phyloP scores from a whole-genome alignment of 2,888 invertebrate genomes.

The Tachina fera region DNA sequence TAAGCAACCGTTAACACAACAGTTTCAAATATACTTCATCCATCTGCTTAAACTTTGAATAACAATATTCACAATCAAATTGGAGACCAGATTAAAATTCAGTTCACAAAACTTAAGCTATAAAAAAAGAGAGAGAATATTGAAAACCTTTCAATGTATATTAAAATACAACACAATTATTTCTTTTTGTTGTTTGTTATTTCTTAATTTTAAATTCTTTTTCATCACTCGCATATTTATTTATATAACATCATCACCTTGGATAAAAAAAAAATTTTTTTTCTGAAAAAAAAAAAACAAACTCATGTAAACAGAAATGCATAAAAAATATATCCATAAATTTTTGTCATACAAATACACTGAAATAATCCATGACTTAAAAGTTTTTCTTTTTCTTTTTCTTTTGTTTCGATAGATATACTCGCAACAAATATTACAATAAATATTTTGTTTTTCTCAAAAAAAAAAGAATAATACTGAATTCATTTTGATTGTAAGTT shows the following conservation, averaged over 20 bases:
- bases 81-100: neutral
- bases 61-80: too few species aligned
- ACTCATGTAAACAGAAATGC: neutral
- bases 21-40: too few species aligned
- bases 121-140: neutral
- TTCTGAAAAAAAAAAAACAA: neutral
- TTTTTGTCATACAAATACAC: neutral
- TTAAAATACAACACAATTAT: too few species aligned
- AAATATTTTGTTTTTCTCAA: neutral
- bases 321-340: neutral
- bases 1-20: too few species aligned
- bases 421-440: neutral
- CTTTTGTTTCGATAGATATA: neutral
- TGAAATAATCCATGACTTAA: neutral
- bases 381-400: neutral
- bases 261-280: neutral
- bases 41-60: too few species aligned
- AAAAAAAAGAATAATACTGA: neutral
- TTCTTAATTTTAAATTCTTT: neutral
- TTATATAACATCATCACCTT: neutral
- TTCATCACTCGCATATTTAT: neutral
- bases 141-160: too few species aligned
- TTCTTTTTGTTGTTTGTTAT: neutral
- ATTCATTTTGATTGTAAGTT: neutral
- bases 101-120: neutral